Evolutionary conservation across 2,797 vertebrate genomes (phyloP), one percentile per base, ranked within the genome.

Genomic region (Sphenopsis melanotis): DNA sequence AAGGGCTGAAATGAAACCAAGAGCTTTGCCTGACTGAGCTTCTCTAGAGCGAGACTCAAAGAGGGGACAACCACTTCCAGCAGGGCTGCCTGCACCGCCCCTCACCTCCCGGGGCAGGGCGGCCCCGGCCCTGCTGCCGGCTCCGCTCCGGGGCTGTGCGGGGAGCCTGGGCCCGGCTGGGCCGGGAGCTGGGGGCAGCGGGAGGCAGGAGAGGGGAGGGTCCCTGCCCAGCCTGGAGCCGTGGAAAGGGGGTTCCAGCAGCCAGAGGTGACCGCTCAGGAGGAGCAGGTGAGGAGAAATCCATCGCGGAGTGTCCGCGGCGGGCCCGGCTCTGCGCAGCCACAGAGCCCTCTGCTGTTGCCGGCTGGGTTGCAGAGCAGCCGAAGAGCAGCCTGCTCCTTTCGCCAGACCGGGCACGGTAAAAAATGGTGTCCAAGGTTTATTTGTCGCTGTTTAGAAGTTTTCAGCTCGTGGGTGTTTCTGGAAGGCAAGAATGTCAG

Each of bases 341-440:
- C 95, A 96, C 93, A 96, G 96, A 95, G 95, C 95, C 94, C 92
- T 95, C 96, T 97, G n/a, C 53, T 87, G 94, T 96, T 83, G 59
- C 57, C 60, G 89, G 81, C 84, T 12, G 85, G 68, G 47, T 23
- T 91, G 87, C 89, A 83, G 72, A 85, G 5, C 52, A 12, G 44
- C 37, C 14, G 24, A 27, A n/a, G 52, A 92, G 32, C 69, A 9
- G 87, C 16, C 23, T 7, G 71, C 21, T 29, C 11, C 29, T 59
- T 59, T 61, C 55, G 10, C 24, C 6, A 37, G 15, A 34, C 11
- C 10, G 19, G 61, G 22, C 15, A 44, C 11, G 46, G 37, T 74
- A 15, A 74, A 84, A 93, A 53, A 83, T 18, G 5, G 11, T 5
- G 27, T 6, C 22, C 52, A 6, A 36, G 34, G 30, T 36, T 12